Evolutionary conservation across 2,797 vertebrate genomes (phyloP).

Genomic region (Simalia tracyae): DNA sequence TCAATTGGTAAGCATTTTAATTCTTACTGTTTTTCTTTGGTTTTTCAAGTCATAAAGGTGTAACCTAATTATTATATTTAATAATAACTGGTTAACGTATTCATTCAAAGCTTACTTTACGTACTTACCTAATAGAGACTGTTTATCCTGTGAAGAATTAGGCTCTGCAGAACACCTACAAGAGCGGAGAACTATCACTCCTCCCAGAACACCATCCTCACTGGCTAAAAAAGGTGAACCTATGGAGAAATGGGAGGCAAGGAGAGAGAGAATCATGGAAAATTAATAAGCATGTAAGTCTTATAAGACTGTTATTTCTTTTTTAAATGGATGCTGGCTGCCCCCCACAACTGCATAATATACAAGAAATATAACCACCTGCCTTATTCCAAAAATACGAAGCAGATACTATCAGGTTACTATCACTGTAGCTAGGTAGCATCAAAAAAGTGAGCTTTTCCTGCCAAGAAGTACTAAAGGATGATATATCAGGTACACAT

Average conservation of each 20-base stretch:
- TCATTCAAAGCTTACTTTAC: not conserved
- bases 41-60: not conserved
- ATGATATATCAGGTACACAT: not conserved
- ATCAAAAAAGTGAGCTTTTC: not conserved
- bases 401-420: not conserved
- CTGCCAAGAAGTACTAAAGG: not conserved
- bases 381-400: not conserved
- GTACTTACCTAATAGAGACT: slow-evolving; percentile 88
- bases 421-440: not conserved
- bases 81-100: not conserved
- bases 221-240: slow-evolving; percentile 94
- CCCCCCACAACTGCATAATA: not conserved
- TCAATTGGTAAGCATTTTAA: not conserved
- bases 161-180: slow-evolving; percentile 85
- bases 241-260: slow-evolving; percentile 59
- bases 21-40: not conserved
- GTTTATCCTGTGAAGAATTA: slow-evolving; percentile 84
- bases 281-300: slow-evolving; percentile 19
- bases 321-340: not conserved
- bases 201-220: slow-evolving; percentile 95
- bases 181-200: slow-evolving; percentile 93
- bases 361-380: not conserved
- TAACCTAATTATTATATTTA: not conserved
- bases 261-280: not conserved
- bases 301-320: slow-evolving; percentile 9